Percentiles rank a stretch among this genome's conserved stretches.
Conservation (phyloP, 64 coral and sea anemone genomes). For the Catalaphyllia jardinei region DNA sequence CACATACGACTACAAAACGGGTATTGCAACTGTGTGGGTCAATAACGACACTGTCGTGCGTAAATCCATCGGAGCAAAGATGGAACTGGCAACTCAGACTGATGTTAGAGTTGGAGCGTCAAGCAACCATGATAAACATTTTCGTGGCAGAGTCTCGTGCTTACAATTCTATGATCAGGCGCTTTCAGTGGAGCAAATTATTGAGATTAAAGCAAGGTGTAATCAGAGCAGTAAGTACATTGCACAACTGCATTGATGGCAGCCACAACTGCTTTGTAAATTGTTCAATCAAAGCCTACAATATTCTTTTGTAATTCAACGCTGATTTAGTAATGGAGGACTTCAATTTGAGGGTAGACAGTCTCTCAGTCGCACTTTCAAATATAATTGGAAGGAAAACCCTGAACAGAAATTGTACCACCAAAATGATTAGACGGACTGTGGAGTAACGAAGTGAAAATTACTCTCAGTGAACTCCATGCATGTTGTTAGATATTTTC, state of each 20-base stretch:
- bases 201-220: background rate
- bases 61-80: background rate
- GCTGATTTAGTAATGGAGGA: too few relatives aligned
- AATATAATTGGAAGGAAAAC: too few relatives aligned
- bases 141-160: background rate
- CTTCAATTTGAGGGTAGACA: too few relatives aligned
- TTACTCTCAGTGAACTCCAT: too few relatives aligned
- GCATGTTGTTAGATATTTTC: too few relatives aligned
- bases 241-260: background rate
- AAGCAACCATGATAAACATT: background rate
- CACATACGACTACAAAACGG: constrained; percentile 3
- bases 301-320: too few relatives aligned
- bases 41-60: background rate
- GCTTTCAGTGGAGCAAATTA: background rate
- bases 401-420: too few relatives aligned
- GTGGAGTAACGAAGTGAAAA: too few relatives aligned
- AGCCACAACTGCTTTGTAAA: too few relatives aligned
- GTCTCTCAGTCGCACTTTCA: too few relatives aligned
- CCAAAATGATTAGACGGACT: too few relatives aligned
- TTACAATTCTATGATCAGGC: constrained; percentile 16
- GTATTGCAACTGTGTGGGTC: background rate
- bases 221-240: constrained; percentile 6
- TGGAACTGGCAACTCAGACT: background rate
- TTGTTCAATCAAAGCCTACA: too few relatives aligned
- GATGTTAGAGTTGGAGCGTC: background rate